Conservation (phyloP, 2,113 vertebrate species). For the Sorex araneus region DNA sequence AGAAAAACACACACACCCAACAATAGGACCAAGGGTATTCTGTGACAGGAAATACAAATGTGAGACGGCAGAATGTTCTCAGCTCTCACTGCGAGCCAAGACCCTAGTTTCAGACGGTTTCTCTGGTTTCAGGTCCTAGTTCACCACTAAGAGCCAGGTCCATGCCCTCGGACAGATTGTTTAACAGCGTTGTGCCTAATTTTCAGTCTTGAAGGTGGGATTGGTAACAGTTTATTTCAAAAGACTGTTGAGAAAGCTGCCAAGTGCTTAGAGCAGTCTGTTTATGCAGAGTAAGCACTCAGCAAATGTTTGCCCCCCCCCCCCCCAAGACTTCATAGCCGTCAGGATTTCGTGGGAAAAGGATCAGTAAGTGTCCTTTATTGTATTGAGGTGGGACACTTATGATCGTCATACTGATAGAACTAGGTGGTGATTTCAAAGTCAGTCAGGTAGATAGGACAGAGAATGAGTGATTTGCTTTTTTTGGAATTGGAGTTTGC, state of each 20-base stretch:
- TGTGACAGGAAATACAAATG: background rate
- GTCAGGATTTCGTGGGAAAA: background rate
- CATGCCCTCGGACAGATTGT: background rate
- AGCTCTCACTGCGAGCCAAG: background rate
- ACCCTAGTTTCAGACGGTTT: too few species aligned
- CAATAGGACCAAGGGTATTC: background rate
- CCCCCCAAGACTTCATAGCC: background rate
- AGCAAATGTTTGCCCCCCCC: background rate
- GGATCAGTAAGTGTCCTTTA: background rate
- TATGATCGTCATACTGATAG: background rate
- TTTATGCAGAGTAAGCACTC: background rate
- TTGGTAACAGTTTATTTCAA: background rate
- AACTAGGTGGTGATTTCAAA: background rate
- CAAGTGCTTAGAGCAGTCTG: background rate
- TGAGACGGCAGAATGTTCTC: background rate
- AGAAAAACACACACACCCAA: background rate
- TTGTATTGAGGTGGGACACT: background rate
- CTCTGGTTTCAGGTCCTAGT: background rate
- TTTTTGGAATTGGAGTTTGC: constrained; percentile 40
- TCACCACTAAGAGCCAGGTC: background rate
- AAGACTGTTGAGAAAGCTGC: background rate
- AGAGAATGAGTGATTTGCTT: background rate
- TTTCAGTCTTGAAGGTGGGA: constrained; percentile 25
- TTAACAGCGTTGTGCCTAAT: background rate
- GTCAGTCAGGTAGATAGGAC: background rate